These are phyloP conservation scores for Caenorhabditis sp. DNA, from an alignment of 2,888 invertebrate species.

Conservation along the genomic window DNA sequence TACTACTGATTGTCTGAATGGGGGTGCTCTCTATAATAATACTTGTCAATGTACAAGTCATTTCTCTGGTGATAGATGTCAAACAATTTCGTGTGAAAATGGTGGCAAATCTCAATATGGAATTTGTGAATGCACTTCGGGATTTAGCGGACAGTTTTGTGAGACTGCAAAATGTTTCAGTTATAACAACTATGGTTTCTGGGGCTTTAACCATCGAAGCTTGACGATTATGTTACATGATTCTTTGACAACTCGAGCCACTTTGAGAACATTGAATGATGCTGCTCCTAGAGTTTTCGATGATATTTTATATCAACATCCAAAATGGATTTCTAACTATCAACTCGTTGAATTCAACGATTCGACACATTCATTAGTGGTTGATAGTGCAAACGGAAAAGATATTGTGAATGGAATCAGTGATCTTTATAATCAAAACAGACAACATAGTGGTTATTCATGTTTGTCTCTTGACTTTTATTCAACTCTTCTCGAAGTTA, in stretches of 20 bases:
- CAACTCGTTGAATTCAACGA: constrained; percentile 48
- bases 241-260: constrained; percentile 41
- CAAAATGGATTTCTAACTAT: constrained; percentile 44
- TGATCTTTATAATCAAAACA: constrained; percentile 21
- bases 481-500: constrained; percentile 29
- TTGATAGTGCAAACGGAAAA: constrained; percentile 24
- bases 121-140: constrained; percentile 40
- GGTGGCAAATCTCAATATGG: constrained; percentile 47
- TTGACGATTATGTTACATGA: constrained; percentile 49
- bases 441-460: constrained; percentile 29
- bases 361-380: constrained; percentile 18
- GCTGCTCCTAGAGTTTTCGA: constrained; percentile 40
- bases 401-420: constrained; percentile 28
- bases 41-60: constrained; percentile 49
- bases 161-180: constrained; percentile 34
- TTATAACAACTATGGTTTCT: constrained; percentile 30
- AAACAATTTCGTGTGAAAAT: constrained; percentile 43
- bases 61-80: constrained; percentile 49
- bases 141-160: constrained; percentile 49
- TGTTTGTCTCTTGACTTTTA: constrained; percentile 42
- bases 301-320: constrained; percentile 45
- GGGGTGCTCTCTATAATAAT: constrained; percentile 49
- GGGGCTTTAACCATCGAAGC: constrained; percentile 35
- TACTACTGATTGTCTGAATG: constrained; percentile 50
- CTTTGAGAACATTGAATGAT: constrained; percentile 45